These are phyloP conservation scores for Pseudochirops cupreus DNA, from an alignment of 2,797 vertebrate species.

Conservation along the genomic window DNA sequence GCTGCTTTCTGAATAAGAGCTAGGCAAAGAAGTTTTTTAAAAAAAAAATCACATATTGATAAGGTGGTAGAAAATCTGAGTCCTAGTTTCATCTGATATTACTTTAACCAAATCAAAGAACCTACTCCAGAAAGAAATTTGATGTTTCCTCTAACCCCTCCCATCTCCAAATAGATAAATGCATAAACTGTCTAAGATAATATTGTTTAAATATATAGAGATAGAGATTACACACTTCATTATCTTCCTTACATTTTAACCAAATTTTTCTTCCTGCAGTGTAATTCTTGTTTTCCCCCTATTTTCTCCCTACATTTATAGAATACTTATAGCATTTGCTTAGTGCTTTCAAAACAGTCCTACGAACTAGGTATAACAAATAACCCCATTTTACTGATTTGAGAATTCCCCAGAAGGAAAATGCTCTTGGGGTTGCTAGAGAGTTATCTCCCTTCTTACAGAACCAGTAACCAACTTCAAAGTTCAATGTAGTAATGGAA, in stretches of 20 bases:
- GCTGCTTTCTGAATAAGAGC: not conserved
- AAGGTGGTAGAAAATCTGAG: not conserved
- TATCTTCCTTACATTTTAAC: slow-evolving; percentile 30
- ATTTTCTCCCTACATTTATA: not conserved
- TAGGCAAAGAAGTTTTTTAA: not conserved
- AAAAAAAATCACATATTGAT: not conserved
- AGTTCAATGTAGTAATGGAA: not conserved
- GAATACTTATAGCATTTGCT: not conserved
- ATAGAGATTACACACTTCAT: not conserved
- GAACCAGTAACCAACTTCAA: not conserved
- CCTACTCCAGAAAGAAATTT: slow-evolving; percentile 37
- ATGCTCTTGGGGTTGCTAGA: not conserved
- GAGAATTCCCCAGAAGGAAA: not conserved
- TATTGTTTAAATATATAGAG: not conserved
- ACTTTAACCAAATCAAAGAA: not conserved
- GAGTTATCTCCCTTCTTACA: not conserved
- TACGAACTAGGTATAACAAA: not conserved
- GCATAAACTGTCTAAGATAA: not conserved
- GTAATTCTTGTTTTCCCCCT: slow-evolving; percentile 34
- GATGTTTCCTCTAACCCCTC: not conserved
- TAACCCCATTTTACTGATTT: not conserved
- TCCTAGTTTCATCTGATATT: not conserved
- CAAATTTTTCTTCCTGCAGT: not conserved
- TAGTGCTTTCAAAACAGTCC: not conserved
- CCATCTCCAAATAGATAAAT: slow-evolving; percentile 4